Evolutionary conservation across 1,140 invertebrate genomes (phyloP).

Genomic region (Hermetia illucens): DNA sequence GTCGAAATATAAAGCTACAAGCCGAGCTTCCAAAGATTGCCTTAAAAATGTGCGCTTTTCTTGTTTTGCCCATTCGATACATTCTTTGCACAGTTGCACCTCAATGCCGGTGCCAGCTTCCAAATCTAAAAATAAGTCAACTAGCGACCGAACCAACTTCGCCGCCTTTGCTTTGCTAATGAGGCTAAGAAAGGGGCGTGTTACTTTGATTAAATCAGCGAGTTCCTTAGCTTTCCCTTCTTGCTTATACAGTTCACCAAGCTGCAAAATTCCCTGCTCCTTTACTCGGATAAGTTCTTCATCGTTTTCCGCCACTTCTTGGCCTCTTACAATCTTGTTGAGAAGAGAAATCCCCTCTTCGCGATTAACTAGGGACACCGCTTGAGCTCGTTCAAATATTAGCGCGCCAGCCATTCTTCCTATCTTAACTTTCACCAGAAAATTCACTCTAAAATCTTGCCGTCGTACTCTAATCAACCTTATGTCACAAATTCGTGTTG

Average conservation of each 20-base stretch:
- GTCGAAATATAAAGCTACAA: constrained; percentile 91
- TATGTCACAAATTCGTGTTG: neutral
- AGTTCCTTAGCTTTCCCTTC: constrained; percentile 88
- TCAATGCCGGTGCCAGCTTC: constrained; percentile 87
- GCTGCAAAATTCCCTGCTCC: constrained; percentile 78
- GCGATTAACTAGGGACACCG: constrained; percentile 50
- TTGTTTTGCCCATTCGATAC: constrained; percentile 98
- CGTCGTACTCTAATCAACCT: neutral
- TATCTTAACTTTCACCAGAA: too few relatives aligned
- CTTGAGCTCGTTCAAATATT: constrained; percentile 66
- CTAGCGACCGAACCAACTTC: constrained; percentile 88
- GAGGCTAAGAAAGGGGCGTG: constrained; percentile 81
- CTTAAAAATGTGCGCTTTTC: constrained; percentile 93
- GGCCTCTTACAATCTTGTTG: constrained; percentile 55
- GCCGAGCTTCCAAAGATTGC: constrained; percentile 85
- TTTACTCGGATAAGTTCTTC: constrained; percentile 77
- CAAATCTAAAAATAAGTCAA: constrained; percentile 95
- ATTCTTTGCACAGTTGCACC: constrained; percentile 85
- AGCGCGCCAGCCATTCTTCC: constrained; percentile 66
- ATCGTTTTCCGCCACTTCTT: constrained; percentile 56
- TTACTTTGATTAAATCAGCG: constrained; percentile 83
- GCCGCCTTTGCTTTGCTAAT: constrained; percentile 99
- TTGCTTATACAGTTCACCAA: constrained; percentile 80
- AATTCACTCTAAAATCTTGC: neutral
- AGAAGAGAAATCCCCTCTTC: constrained; percentile 52